These are phyloP conservation scores for Incurvaria masculella DNA, from an alignment of 2,888 invertebrate genomes.

Conservation along the genomic window DNA sequence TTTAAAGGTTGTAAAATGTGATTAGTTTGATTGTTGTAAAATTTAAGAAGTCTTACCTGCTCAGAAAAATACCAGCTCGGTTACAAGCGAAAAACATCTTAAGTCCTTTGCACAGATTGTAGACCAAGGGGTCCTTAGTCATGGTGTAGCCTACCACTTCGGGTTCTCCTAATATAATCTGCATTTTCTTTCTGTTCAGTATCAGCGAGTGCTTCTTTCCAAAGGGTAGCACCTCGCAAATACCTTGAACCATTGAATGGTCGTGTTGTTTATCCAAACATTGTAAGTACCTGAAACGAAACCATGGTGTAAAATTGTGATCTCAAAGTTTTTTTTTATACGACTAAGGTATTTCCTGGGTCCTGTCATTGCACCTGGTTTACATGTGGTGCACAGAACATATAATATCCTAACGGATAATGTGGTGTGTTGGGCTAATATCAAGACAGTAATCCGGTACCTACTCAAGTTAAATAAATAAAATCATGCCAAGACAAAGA, in stretches of 20 bases:
- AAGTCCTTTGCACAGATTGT: constrained; percentile 52
- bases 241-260: constrained; percentile 44
- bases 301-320: no score
- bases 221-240: constrained; percentile 46
- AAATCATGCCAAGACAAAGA: no score
- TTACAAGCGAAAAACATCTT: constrained; percentile 54
- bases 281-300: constrained; percentile 39
- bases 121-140: constrained; percentile 43
- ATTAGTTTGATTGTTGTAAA: no score
- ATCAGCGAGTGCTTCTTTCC: constrained; percentile 40
- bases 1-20: constrained; percentile 1
- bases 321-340: no score
- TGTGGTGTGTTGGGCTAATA: no score
- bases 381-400: no score
- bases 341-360: no score
- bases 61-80: constrained; percentile 47
- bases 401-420: no score
- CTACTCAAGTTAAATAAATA: no score
- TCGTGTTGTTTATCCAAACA: constrained; percentile 44
- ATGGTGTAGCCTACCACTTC: constrained; percentile 48
- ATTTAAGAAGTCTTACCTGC: constrained; percentile 26
- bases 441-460: no score
- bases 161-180: constrained; percentile 39
- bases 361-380: no score
- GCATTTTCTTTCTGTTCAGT: constrained; percentile 41